Evolutionary conservation across 64 coral and sea anemone genomes (phyloP).

Genomic region (Actinia tenebrosa): DNA sequence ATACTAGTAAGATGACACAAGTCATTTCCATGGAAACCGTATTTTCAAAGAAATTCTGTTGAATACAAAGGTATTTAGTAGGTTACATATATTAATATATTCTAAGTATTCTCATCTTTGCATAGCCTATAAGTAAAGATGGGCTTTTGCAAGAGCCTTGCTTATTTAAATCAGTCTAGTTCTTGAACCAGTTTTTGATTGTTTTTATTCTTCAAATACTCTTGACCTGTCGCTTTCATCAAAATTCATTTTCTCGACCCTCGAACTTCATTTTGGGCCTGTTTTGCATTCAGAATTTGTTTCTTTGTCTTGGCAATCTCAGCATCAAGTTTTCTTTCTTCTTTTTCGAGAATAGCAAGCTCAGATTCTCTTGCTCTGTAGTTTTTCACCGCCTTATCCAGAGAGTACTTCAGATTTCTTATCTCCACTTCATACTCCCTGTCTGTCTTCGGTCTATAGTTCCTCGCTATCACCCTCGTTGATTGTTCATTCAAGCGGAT

Average conservation of each 20-base stretch:
- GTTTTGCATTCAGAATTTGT: not conserved
- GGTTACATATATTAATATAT: not conserved
- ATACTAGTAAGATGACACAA: not conserved
- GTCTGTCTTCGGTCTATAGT: conserved; percentile 4
- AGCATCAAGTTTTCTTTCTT: conserved; percentile 4
- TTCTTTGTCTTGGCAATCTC: not conserved
- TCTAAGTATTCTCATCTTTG: not conserved
- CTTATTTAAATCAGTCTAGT: not conserved
- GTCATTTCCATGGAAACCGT: not conserved
- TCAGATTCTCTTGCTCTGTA: not conserved
- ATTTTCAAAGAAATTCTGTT: not conserved
- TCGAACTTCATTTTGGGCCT: not conserved
- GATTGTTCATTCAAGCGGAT: conserved; percentile 3
- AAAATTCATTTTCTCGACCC: conserved; percentile 1
- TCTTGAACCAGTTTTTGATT: not conserved
- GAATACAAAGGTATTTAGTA: not conserved
- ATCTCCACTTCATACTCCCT: not conserved
- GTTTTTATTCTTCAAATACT: not conserved
- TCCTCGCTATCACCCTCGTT: not conserved
- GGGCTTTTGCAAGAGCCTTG: not conserved
- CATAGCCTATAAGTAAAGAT: not conserved
- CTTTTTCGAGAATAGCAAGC: not conserved
- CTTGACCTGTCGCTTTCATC: not conserved
- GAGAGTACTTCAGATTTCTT: not conserved
- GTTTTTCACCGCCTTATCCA: not conserved